Evolutionary conservation across 2,113 vertebrate species (phyloP), one percentile per base, ranked within the genome.

Genomic region (Paradoxurus hermaphroditus): DNA sequence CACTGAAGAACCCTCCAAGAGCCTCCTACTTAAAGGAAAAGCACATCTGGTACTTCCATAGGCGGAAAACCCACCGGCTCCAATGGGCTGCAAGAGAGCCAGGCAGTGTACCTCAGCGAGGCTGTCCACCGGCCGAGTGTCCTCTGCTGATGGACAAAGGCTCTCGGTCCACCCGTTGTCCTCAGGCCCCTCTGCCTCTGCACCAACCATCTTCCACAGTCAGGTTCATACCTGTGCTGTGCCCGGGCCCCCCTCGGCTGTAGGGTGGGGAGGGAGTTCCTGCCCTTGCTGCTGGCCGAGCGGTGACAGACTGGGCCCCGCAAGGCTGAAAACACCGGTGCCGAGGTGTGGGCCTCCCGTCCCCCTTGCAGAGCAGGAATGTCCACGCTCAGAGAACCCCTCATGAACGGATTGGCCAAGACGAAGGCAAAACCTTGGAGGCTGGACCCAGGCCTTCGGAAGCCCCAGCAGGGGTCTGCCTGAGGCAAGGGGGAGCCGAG

Each of bases 331-430:
- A 49, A 79, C 68, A 36, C 8, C 16, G 4, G 11, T 0, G 56
- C 21, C 23, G 4, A 67, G 16, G 21, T 23, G 13, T 25, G 31
- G 53, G 46, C 63, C 29, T 39, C 31, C 4, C 21, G 8, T 44
- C 29, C 13, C 12, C 63, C 19, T 27, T 23, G 49, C 77, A 4
- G 5, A 34, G n/a, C 63, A 49, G 63, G 65, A 44, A 9, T 1
- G 25, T 12, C n/a, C 62, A 56, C 8, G 29, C 62, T 44, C 63
- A 53, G 12, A 53, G 27, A 31, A 91, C 23, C 4, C 44, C 36
- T 7, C 0, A 44, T 16, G 29, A 31, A 19, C 7, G 2, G 27
- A 34, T 0, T 3, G 16, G 29, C 62, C 18, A 31, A 14, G 7
- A 53, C 8, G 36, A 81, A 81, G 73, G 44, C 46, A 62, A 49